These are phyloP conservation scores for Penelope pileata DNA, from an alignment of 2,113 vertebrate genomes.

Conservation along the genomic window DNA sequence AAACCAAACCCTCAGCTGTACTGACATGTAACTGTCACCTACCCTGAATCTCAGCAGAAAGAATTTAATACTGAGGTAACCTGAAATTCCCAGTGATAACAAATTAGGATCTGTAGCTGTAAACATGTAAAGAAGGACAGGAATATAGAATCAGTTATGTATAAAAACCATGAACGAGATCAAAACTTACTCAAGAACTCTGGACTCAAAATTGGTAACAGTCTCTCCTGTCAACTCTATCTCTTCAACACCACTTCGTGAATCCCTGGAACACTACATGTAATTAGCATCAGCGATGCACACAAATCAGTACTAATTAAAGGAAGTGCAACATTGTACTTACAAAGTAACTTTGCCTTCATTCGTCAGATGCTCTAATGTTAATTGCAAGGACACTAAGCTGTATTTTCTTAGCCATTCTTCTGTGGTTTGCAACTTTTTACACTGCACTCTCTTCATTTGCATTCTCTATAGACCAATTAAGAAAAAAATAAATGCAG, in stretches of 20 bases:
- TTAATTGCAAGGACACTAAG: slow-evolving; percentile 74
- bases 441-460: not conserved
- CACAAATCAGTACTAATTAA: not conserved
- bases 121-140: not conserved
- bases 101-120: not conserved
- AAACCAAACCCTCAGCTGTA: not conserved
- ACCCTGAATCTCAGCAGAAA: not conserved
- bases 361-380: slow-evolving; percentile 72
- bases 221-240: slow-evolving; percentile 56
- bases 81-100: not conserved
- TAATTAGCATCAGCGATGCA: not conserved
- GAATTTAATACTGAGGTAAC: not conserved
- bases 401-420: slow-evolving; percentile 77
- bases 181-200: slow-evolving; percentile 78
- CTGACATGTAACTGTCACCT: not conserved
- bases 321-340: slow-evolving; percentile 29
- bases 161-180: not conserved
- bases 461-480: slow-evolving; percentile 50
- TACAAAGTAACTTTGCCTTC: slow-evolving; percentile 55
- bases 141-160: not conserved
- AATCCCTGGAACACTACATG: slow-evolving; percentile 56
- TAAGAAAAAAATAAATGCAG: not conserved
- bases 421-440: slow-evolving; percentile 55
- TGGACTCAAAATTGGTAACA: slow-evolving; percentile 68
- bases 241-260: not conserved